Evolutionary conservation across 64 coral and sea anemone genomes (phyloP).

Genomic region (Actinia tenebrosa): DNA sequence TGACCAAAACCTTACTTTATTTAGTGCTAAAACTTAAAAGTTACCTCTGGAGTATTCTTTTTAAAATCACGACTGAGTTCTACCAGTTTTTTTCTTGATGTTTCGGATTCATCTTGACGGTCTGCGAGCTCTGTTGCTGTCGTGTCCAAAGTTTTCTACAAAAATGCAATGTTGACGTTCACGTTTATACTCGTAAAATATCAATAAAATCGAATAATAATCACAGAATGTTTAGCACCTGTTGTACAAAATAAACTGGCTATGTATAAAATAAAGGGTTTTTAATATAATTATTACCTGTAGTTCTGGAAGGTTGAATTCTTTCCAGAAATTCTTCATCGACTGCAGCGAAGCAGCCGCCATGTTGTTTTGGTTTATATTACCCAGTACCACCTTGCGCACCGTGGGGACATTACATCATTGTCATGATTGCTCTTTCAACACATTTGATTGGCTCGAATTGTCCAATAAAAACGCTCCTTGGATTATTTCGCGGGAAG

Average conservation of each 20-base stretch:
- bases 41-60: constrained; percentile 92
- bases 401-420: not conserved
- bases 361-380: constrained; percentile 58
- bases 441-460: not conserved
- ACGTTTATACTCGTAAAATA: not conserved
- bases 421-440: not conserved
- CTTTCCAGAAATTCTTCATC: constrained; percentile 96
- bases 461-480: constrained; percentile 30
- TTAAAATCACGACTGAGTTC: constrained; percentile 98
- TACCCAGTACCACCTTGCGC: not conserved
- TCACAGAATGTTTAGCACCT: not conserved
- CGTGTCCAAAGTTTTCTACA: constrained; percentile 89
- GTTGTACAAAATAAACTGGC: not conserved
- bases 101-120: constrained; percentile 96
- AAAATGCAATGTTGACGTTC: not conserved
- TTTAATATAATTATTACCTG: constrained; percentile 48
- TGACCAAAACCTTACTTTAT: not conserved
- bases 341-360: constrained; percentile 70
- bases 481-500: constrained; percentile 65
- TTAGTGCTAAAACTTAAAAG: not conserved
- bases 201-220: not conserved
- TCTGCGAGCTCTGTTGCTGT: constrained; percentile 90
- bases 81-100: constrained; percentile 84
- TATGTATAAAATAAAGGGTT: not conserved
- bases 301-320: constrained; percentile 89